phyloP scores from a whole-genome alignment of 1,140 invertebrate species.

The Cyclina sinensis region DNA sequence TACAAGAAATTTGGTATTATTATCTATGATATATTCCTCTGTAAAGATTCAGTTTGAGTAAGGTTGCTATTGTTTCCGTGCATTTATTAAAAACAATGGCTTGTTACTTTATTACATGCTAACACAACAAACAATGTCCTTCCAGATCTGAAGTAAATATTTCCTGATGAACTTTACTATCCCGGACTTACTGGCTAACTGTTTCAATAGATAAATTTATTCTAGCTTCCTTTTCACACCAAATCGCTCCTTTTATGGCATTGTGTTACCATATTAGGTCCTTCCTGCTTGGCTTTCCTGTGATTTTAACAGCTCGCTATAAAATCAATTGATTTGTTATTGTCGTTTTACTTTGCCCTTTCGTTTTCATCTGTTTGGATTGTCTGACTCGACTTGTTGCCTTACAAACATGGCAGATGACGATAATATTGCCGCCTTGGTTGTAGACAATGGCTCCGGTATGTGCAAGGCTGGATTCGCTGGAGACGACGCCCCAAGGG shows the following conservation, averaged over 20 bases:
- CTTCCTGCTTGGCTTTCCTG: constrained; percentile 9
- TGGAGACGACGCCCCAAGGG: constrained; percentile 95
- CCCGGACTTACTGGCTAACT: background rate
- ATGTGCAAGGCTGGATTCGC: constrained; percentile 97
- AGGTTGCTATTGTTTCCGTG: constrained; percentile 89
- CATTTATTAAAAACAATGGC: too few species aligned
- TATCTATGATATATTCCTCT: constrained; percentile 92
- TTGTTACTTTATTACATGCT: too few species aligned
- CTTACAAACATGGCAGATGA: constrained; percentile 91
- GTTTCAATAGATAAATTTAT: background rate
- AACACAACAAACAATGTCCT: too few species aligned
- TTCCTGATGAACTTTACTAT: background rate
- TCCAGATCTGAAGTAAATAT: too few species aligned
- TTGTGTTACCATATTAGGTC: background rate
- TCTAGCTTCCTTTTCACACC: background rate
- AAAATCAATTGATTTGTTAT: background rate
- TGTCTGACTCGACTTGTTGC: background rate
- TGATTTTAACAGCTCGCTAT: background rate
- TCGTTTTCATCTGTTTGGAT: background rate
- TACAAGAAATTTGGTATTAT: too few species aligned
- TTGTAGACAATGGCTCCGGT: constrained; percentile 96
- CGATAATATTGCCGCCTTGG: constrained; percentile 94
- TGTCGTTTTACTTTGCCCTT: background rate
- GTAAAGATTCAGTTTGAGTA: constrained; percentile 94
- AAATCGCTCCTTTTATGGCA: background rate